Percentiles rank a stretch among this genome's conserved stretches.
These are phyloP conservation scores for Parapristionchus giblindavisi DNA, from an alignment of 2,888 invertebrate species.

Conservation along the genomic window DNA sequence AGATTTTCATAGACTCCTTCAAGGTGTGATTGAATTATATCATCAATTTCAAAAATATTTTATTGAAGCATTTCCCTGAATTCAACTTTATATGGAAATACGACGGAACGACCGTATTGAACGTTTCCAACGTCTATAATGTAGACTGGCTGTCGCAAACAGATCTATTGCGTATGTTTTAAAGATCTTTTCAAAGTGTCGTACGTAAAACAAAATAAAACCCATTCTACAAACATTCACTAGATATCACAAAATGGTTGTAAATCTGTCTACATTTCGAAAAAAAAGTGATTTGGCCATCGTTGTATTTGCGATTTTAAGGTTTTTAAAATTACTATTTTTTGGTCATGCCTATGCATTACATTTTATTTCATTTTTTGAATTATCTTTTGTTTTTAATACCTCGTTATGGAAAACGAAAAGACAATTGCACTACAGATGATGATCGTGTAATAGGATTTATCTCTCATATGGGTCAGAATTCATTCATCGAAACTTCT, in stretches of 20 bases:
- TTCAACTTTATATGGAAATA: constrained; percentile 10
- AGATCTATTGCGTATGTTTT: constrained; percentile 51
- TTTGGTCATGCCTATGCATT: background rate
- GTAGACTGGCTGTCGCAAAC: constrained; percentile 58
- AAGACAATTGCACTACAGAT: background rate
- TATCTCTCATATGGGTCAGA: constrained; percentile 21
- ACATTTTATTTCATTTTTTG: too few species aligned
- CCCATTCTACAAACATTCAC: too few species aligned
- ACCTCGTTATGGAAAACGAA: too few species aligned
- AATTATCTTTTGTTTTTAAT: too few species aligned
- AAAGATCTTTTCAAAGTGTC: too few species aligned
- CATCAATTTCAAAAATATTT: background rate
- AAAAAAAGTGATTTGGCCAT: too few species aligned
- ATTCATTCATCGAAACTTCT: constrained; percentile 13
- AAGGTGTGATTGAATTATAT: background rate
- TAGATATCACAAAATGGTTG: too few species aligned
- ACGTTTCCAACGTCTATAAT: constrained; percentile 46
- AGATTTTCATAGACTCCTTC: background rate
- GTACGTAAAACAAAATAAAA: too few species aligned
- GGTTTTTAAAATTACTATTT: too few species aligned
- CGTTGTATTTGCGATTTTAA: too few species aligned
- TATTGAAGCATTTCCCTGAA: constrained; percentile 9
- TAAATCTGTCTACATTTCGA: too few species aligned
- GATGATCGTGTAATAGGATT: constrained; percentile 15
- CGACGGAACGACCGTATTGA: background rate